Evolutionary conservation across 2,113 vertebrate species (phyloP), one percentile per base, ranked within the genome.

Genomic region (Garra rufa): DNA sequence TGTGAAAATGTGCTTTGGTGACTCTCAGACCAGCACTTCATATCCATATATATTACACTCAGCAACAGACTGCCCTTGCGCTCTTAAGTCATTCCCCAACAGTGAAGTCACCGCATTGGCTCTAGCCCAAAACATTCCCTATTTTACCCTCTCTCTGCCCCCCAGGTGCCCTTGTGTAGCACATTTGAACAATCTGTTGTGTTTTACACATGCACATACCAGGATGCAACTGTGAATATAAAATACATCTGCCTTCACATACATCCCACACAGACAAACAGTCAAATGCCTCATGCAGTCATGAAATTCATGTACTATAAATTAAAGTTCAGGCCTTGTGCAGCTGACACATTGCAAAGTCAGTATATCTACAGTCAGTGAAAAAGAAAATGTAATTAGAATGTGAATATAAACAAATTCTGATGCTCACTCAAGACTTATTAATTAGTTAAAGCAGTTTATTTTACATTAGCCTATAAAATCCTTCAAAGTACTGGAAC

Each of bases 91-190:
- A 91, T 94, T 91, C 89, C 91, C 83, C 17, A 83, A 84, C 86
- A 87, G 87, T 93, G 91, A 94, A 92, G 90, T 94, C 92, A 93
- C 79, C 82, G 46, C 74, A 71, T 76, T 93, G 92, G 92, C 87
- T 85, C 61, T 55, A 52, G 14, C 65, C 86, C 70, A 88, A 88
- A 76, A n/a, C 87, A 92, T 92, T 91, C 88, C 71, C 85, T 28
- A 44, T 11, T 48, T 59, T 34, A 83, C 50, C 81, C 81, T 82
- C 85, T 24, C 81, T 55, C 46, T 88, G 75, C 63, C 78, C 74
- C 76, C 63, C 48, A 80, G 17, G 59, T 76, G 59, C 50, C 82
- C 67, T 73, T 80, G 84, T 48, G 67, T 48, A 59, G 21, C 38
- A 34, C 26, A 77, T 77, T 13, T 57, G 34, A 59, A 11, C 13